Base-by-base conservation (phyloP, 2,888 invertebrate genomes). In the Embidobia sp. region DNA sequence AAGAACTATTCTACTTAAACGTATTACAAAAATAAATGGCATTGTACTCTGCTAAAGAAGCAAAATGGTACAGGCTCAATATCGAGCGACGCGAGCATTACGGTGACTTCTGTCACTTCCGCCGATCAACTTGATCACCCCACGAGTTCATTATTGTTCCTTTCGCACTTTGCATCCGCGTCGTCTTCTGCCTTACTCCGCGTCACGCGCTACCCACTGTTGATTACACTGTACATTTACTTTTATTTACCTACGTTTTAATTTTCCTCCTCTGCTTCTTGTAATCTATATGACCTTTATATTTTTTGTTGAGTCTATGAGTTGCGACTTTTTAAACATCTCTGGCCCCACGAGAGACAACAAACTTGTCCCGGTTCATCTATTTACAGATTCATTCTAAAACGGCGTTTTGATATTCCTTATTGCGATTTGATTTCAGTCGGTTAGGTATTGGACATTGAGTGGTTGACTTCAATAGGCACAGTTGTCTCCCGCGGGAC, bases 21-120 rank as follows among this genome's bases (percentile, higher is more conserved):
- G 87, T 87, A 88, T 88, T 88, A 88, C 85, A 88, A 88, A 88
- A 88, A 88, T 88, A 88, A 88, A 88, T 88, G 87, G 88, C 88
- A 87, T 88, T 87, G 86, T 88, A 88, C 87, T 88, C 88, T 88
- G 88, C 88, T 88, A 88, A 88, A 86, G 85, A 88, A 88, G 88
- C 88, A 87, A 87, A 87, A 88, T 88, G 86, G 86, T 88, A 88
- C 87, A 88, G 87, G 87, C 87, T 87, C 86, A 86, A 87, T 86
- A 85, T 88, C 86, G 85, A 86, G 85, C 85, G 84, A 86, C 84
- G 82, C 86, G 82, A 84, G 82, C 84, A 83, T 85, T 81, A 80
- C 83, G 73, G 61, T 66, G 59, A 48, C 59, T 75, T 70, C 40
- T 77, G 46, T 57, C 40, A 53, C 19, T 57, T 37, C 16, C 40